Percentiles rank a stretch among this genome's conserved stretches.
Evolutionary conservation across 2,888 invertebrate genomes (phyloP).

Genomic region (Chymomyza procnemis): DNA sequence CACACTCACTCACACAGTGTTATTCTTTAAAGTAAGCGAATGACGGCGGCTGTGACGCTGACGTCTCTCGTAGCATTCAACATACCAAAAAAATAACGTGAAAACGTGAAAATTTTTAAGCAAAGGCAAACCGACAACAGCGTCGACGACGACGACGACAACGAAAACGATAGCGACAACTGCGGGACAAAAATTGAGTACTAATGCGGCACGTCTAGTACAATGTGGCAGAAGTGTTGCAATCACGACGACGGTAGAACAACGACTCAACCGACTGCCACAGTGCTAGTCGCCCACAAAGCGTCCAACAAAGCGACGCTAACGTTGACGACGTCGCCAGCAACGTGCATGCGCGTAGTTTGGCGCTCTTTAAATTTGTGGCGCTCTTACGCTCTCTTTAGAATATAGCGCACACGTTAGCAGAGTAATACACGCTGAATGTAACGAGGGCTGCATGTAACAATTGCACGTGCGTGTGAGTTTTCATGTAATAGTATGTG

Average conservation of each 20-base stretch:
- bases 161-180: slow-evolving; percentile 6
- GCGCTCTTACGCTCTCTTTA: neutral
- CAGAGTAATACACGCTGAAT: neutral
- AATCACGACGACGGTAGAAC: slow-evolving; percentile 74
- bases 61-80: slow-evolving; percentile 8
- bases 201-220: slow-evolving; percentile 7
- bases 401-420: neutral
- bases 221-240: slow-evolving; percentile 68
- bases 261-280: slow-evolving; percentile 68
- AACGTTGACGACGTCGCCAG: slow-evolving; percentile 15
- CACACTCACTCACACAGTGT: neutral
- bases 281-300: slow-evolving; percentile 57
- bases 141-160: slow-evolving; percentile 45
- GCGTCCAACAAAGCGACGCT: slow-evolving; percentile 20
- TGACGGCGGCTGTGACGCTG: neutral
- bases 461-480: neutral
- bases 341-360: slow-evolving; percentile 7
- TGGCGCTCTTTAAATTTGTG: neutral
- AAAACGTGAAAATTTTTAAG: slow-evolving; percentile 49
- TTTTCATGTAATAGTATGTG: slow-evolving; percentile 29
- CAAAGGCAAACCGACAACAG: slow-evolving; percentile 39
- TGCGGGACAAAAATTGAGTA: neutral
- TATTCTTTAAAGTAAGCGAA: neutral
- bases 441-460: neutral
- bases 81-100: slow-evolving; percentile 27